Conservation (phyloP, 2,113 vertebrate species). For the Parus major region DNA sequence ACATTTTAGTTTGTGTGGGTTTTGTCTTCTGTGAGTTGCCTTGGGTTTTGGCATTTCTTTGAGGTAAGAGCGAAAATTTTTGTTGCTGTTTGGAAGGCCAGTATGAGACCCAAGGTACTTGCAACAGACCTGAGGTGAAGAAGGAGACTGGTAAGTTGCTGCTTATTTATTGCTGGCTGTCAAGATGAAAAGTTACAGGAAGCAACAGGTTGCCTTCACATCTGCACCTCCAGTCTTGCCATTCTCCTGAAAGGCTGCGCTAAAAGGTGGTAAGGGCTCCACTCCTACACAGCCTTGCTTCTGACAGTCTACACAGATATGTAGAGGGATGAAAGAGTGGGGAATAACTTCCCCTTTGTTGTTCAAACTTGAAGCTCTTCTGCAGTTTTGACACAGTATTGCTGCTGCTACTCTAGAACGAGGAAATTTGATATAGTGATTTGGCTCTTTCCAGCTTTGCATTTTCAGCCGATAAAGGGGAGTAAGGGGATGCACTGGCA, state of each 20-base stretch:
- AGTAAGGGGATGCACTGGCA: background rate
- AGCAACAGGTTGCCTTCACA: background rate
- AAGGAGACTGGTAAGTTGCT: background rate
- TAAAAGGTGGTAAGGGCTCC: background rate
- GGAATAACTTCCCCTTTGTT: background rate
- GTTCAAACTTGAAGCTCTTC: background rate
- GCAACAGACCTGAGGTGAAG: background rate
- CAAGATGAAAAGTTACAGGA: background rate
- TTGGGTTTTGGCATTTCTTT: background rate
- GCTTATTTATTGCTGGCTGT: background rate
- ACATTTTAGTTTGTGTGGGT: background rate
- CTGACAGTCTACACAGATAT: background rate
- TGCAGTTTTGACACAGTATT: background rate
- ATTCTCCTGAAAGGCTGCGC: background rate
- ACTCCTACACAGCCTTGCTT: background rate
- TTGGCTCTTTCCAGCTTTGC: background rate
- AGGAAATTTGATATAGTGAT: background rate
- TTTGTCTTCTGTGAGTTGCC: background rate
- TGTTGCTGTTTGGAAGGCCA: background rate
- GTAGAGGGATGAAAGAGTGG: background rate
- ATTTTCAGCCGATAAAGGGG: background rate
- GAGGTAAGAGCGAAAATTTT: background rate
- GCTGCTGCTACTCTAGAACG: background rate
- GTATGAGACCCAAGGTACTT: background rate
- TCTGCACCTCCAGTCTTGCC: background rate